Evolutionary conservation across 2,797 vertebrate species (phyloP).

Genomic region (Darevskia nairensis): DNA sequence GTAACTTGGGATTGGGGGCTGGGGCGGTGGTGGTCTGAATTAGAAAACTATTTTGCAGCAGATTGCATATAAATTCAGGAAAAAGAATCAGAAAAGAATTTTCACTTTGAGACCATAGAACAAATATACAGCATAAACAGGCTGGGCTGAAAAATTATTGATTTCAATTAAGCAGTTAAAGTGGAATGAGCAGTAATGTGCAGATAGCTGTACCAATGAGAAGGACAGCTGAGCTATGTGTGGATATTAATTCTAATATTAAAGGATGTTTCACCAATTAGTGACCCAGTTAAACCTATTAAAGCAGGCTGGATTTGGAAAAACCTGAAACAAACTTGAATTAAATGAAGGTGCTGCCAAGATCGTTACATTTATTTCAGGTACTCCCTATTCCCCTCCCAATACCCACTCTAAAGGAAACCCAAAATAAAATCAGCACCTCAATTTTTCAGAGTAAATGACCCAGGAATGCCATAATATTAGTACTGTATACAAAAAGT

Average conservation of each 20-base stretch:
- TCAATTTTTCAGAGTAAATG: too few species aligned
- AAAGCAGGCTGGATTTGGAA: neutral
- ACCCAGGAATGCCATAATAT: too few species aligned
- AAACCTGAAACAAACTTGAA: neutral
- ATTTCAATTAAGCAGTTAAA: neutral
- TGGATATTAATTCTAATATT: neutral
- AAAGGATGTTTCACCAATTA: neutral
- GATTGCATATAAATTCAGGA: conserved; percentile 43
- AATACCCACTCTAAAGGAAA: too few species aligned
- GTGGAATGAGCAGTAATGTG: neutral
- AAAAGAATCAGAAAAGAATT: conserved; percentile 34
- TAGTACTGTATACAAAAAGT: too few species aligned
- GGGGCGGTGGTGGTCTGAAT: conserved; percentile 1
- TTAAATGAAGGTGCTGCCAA: neutral
- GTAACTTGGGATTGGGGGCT: conserved; percentile 23
- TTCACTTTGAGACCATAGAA: conserved; percentile 59
- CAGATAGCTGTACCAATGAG: conserved; percentile 18
- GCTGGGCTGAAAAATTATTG: conserved; percentile 55
- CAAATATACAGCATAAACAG: conserved; percentile 62
- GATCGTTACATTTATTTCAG: too few species aligned
- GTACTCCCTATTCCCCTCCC: too few species aligned
- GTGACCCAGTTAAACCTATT: neutral
- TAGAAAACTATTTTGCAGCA: conserved; percentile 48
- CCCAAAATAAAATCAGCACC: too few species aligned
- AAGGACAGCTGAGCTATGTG: conserved; percentile 37